phyloP scores from a whole-genome alignment of 2,797 vertebrate genomes.

The Lutjanus argentimaculatus region DNA sequence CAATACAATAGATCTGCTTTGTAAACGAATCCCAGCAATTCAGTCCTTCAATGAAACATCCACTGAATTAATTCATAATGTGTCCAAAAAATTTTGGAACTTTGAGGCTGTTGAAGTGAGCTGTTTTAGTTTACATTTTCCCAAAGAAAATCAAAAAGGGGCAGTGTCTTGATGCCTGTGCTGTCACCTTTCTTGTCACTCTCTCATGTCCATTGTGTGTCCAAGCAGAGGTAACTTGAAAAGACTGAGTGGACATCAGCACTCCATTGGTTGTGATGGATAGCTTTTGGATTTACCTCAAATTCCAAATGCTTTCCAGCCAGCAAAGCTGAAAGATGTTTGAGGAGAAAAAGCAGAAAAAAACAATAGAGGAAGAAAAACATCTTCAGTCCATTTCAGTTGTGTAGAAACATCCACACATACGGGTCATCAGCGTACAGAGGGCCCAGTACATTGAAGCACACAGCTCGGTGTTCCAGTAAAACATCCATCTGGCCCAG shows the following conservation, averaged over 20 bases:
- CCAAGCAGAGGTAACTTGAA: background rate
- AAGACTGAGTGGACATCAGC: background rate
- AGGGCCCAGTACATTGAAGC: conserved; percentile 74
- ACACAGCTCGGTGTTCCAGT: conserved; percentile 78
- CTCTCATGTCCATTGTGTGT: background rate
- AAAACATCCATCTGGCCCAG: conserved; percentile 75
- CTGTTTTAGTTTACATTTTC: background rate
- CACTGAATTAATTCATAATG: background rate
- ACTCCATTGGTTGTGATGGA: background rate
- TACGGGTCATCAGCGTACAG: conserved; percentile 76
- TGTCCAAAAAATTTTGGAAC: background rate
- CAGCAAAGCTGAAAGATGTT: background rate
- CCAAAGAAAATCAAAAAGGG: background rate
- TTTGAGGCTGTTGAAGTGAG: background rate
- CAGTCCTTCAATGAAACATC: background rate
- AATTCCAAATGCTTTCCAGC: background rate
- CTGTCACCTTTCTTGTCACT: background rate
- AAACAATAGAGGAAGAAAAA: background rate
- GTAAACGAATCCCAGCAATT: background rate
- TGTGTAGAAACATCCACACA: conserved; percentile 71
- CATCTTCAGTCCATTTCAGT: conserved; percentile 48
- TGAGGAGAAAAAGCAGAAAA: background rate
- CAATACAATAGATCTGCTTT: background rate
- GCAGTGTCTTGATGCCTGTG: background rate
- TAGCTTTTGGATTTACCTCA: background rate